These are phyloP conservation scores for Pseudorhiza aurosa DNA, from an alignment of 30 jellyfish, hydroid and myxozoan genomes.

Conservation along the genomic window DNA sequence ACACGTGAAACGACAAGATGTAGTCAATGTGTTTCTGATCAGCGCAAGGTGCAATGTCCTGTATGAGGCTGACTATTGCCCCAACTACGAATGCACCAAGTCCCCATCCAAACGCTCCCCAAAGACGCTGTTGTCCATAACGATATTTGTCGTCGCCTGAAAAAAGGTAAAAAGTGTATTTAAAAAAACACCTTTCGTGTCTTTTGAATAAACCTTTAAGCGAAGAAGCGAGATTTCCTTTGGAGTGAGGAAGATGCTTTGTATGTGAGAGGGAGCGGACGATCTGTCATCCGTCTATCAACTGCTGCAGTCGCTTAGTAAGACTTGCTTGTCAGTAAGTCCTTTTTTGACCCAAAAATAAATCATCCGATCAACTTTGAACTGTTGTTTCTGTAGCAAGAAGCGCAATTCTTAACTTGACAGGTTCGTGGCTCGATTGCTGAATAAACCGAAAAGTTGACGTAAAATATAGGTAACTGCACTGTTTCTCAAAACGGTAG, in stretches of 20 bases:
- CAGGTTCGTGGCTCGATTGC: too few relatives aligned
- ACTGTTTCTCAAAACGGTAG: too few relatives aligned
- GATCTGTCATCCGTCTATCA: too few relatives aligned
- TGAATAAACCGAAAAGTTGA: too few relatives aligned
- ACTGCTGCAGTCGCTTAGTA: too few relatives aligned
- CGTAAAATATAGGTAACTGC: too few relatives aligned
- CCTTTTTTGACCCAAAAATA: too few relatives aligned
- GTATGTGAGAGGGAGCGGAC: too few relatives aligned
- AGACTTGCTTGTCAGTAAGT: too few relatives aligned
- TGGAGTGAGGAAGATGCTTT: background rate
- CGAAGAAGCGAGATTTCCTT: background rate
- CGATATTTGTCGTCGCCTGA: constrained; percentile 86
- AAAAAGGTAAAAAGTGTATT: background rate
- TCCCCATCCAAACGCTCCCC: constrained; percentile 99
- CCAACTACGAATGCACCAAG: constrained; percentile 97
- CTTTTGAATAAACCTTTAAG: background rate
- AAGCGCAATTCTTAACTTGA: too few relatives aligned
- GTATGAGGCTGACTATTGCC: constrained; percentile 86
- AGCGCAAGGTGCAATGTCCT: constrained; percentile 69
- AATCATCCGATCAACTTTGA: too few relatives aligned
- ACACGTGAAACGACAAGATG: constrained; percentile 89
- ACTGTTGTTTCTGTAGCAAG: too few relatives aligned
- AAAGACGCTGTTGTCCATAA: constrained; percentile 94
- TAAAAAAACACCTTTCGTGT: background rate
- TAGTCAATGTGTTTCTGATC: constrained; percentile 95